phyloP scores from a whole-genome alignment of 35 echinoderm and acorn worm genomes.

The Ptychodera flava region DNA sequence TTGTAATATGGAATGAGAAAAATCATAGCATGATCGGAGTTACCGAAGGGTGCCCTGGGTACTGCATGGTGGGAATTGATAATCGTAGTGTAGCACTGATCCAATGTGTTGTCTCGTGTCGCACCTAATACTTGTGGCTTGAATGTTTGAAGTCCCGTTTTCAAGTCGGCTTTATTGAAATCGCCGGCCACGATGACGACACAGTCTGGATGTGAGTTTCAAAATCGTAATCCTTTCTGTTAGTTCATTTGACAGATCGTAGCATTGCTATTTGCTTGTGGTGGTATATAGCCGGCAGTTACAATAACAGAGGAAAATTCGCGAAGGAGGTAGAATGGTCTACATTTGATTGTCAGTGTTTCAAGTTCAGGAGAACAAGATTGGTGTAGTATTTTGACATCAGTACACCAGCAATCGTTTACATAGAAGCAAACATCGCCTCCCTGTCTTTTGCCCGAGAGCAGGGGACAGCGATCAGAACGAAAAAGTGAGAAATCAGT shows the following conservation, averaged over 20 bases:
- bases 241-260: conserved; percentile 7
- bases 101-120: conserved; percentile 19
- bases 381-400: conserved; percentile 13
- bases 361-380: conserved; percentile 21
- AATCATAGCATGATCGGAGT: conserved; percentile 32
- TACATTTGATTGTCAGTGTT: conserved; percentile 31
- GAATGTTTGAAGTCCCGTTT: conserved; percentile 15
- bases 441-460: conserved; percentile 6
- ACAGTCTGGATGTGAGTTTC: conserved; percentile 10
- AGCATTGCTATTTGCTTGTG: neutral
- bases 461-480: conserved; percentile 5
- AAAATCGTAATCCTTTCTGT: conserved; percentile 16
- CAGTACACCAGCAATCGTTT: conserved; percentile 18
- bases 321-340: conserved; percentile 31
- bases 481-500: conserved; percentile 31
- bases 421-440: conserved; percentile 19
- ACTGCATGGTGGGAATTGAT: conserved; percentile 20
- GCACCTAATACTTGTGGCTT: conserved; percentile 28
- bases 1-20: conserved; percentile 29
- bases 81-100: conserved; percentile 25
- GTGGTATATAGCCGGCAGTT: conserved; percentile 21
- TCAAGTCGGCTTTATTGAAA: conserved; percentile 32
- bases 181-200: conserved; percentile 25
- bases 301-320: conserved; percentile 35
- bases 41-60: conserved; percentile 15